A percentile compares a stretch with the other conserved stretches of the same genome.
These are phyloP conservation scores for Anas platyrhynchos DNA, from an alignment of 2,113 vertebrate genomes.

Conservation along the genomic window DNA sequence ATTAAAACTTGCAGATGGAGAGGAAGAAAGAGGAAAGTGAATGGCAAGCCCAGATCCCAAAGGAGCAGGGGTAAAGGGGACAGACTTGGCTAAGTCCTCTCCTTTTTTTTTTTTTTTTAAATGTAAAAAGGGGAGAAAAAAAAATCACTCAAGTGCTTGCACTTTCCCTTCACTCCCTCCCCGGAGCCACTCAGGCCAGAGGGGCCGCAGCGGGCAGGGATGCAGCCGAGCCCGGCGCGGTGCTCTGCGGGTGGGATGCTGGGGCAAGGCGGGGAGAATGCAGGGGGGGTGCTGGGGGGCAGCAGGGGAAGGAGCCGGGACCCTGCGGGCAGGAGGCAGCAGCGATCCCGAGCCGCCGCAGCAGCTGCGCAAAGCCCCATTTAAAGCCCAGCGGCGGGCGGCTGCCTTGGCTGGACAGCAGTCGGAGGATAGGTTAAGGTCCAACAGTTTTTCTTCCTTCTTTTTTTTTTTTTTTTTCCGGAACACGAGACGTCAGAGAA, in stretches of 20 bases:
- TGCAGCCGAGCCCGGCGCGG: not conserved
- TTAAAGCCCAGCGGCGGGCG: not conserved
- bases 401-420: not conserved
- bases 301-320: too few relatives aligned
- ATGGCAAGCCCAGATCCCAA: not conserved
- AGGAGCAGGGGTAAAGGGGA: not conserved
- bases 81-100: not conserved
- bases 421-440: too few relatives aligned
- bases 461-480: not conserved
- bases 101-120: not conserved
- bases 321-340: not conserved
- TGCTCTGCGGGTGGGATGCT: not conserved
- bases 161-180: not conserved
- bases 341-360: not conserved
- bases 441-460: not conserved
- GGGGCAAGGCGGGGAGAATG: too few relatives aligned
- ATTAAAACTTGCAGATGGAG: not conserved
- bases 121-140: too few relatives aligned
- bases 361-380: not conserved
- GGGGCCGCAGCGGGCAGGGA: not conserved
- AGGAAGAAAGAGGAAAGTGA: not conserved
- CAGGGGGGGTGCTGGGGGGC: too few relatives aligned
- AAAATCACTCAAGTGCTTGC: not conserved
- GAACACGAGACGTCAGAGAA: slow-evolving; percentile 61
- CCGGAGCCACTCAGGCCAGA: not conserved